Evolutionary conservation across 2,888 invertebrate genomes (phyloP).

Genomic region (Zaprionus obscuricornis): DNA sequence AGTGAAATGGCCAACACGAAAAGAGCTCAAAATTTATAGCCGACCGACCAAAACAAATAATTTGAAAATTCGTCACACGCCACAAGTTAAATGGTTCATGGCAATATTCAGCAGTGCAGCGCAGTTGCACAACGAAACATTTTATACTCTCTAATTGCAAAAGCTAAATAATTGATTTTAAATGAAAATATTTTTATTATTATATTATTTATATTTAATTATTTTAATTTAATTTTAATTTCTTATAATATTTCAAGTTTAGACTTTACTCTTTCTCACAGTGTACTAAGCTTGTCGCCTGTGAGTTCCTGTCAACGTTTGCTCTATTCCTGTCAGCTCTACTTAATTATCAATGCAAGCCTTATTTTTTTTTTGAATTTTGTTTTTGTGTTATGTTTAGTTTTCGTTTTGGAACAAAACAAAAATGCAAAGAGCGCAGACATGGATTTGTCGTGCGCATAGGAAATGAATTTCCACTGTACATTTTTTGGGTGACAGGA

Average conservation of each 20-base stretch:
- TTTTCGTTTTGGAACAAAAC: constrained; percentile 56
- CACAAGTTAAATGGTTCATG: constrained; percentile 43
- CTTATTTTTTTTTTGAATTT: constrained; percentile 36
- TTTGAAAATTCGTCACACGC: constrained; percentile 77
- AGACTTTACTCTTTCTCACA: constrained; percentile 3
- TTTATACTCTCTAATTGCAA: too few species aligned
- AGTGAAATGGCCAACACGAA: constrained; percentile 56
- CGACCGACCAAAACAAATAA: constrained; percentile 70
- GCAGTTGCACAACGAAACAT: constrained; percentile 1
- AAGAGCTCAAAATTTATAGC: constrained; percentile 65
- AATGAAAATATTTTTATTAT: too few species aligned
- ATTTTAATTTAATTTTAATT: too few species aligned
- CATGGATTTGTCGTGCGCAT: constrained; percentile 74
- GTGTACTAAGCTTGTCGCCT: constrained; percentile 26
- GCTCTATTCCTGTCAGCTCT: constrained; percentile 32
- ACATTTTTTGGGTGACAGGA: constrained; percentile 66
- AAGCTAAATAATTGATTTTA: too few species aligned
- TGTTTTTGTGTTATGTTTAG: constrained; percentile 22
- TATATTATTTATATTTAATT: too few species aligned
- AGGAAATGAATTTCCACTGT: constrained; percentile 73
- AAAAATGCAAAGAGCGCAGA: constrained; percentile 55
- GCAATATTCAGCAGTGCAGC: background rate
- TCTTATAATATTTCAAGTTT: too few species aligned
- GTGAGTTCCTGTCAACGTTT: constrained; percentile 20
- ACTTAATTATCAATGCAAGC: constrained; percentile 78